Conservation (phyloP, 1,140 invertebrate species). For the Spodoptera litura region DNA sequence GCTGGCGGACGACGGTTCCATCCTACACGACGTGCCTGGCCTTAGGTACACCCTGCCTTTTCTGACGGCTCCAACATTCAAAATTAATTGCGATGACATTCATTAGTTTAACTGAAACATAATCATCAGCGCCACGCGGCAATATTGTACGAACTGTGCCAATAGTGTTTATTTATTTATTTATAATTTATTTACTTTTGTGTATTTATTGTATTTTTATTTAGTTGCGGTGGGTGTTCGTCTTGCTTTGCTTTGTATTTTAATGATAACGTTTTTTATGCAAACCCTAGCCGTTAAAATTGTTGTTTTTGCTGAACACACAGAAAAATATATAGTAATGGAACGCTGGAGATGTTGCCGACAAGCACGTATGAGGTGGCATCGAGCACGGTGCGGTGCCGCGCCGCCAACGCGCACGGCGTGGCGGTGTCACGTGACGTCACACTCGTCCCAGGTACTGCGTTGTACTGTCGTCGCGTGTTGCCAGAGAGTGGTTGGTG, state of each 20-base stretch:
- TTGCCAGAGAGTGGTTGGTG: not conserved
- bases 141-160: no score
- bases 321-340: slow-evolving; percentile 70
- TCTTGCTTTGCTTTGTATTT: no score
- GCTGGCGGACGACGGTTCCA: slow-evolving; percentile 64
- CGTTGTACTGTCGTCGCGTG: not conserved
- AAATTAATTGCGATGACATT: no score
- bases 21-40: slow-evolving; percentile 57
- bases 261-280: no score
- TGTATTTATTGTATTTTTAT: no score
- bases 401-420: slow-evolving; percentile 71
- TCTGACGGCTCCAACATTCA: no score
- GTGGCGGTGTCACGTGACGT: slow-evolving; percentile 69
- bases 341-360: slow-evolving; percentile 70
- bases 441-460: slow-evolving; percentile 63
- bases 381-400: slow-evolving; percentile 63
- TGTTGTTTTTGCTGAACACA: not conserved
- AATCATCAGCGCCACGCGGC: no score
- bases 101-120: no score
- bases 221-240: no score
- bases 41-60: slow-evolving; percentile 48
- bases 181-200: no score
- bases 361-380: slow-evolving; percentile 45
- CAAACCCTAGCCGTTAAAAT: not conserved
- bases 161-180: no score